phyloP scores from a whole-genome alignment of 1,140 invertebrate genomes.

The Rhizoglyphus robini region DNA sequence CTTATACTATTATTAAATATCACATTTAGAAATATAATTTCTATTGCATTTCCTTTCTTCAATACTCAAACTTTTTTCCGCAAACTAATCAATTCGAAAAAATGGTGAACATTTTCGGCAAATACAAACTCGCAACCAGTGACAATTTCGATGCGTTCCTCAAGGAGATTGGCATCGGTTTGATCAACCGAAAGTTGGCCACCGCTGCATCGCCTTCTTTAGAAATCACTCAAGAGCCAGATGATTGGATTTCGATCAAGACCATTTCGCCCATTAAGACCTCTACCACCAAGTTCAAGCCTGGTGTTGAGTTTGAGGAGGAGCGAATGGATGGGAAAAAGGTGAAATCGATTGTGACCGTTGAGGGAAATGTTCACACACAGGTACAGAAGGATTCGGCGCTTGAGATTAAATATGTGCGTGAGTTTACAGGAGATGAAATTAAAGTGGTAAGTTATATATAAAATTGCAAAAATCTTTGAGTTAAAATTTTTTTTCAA shows the following conservation, averaged over 20 bases:
- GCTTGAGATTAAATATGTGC: background rate
- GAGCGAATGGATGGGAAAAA: constrained; percentile 68
- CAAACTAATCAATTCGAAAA: too few species aligned
- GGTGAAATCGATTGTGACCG: constrained; percentile 44
- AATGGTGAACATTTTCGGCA: background rate
- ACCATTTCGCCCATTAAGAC: constrained; percentile 64
- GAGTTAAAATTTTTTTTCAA: background rate
- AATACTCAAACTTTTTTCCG: too few species aligned
- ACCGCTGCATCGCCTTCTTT: background rate
- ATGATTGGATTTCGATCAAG: constrained; percentile 49
- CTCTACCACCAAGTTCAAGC: constrained; percentile 58
- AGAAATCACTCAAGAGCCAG: constrained; percentile 9
- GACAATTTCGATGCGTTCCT: constrained; percentile 16
- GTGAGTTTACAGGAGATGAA: constrained; percentile 3
- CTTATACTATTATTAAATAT: too few species aligned
- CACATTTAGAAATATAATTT: too few species aligned
- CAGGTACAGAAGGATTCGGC: background rate
- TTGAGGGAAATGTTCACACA: constrained; percentile 22
- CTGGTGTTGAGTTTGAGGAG: constrained; percentile 69
- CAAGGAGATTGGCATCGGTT: constrained; percentile 12
- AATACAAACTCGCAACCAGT: constrained; percentile 9
- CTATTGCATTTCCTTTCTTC: too few species aligned
- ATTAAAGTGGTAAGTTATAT: background rate
- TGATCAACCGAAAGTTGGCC: constrained; percentile 17
- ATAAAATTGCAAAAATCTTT: background rate